Percentiles rank a stretch among this genome's conserved stretches.
These are phyloP conservation scores for Pongo pygmaeus DNA, from an alignment of 2,113 vertebrate species.

Conservation along the genomic window DNA sequence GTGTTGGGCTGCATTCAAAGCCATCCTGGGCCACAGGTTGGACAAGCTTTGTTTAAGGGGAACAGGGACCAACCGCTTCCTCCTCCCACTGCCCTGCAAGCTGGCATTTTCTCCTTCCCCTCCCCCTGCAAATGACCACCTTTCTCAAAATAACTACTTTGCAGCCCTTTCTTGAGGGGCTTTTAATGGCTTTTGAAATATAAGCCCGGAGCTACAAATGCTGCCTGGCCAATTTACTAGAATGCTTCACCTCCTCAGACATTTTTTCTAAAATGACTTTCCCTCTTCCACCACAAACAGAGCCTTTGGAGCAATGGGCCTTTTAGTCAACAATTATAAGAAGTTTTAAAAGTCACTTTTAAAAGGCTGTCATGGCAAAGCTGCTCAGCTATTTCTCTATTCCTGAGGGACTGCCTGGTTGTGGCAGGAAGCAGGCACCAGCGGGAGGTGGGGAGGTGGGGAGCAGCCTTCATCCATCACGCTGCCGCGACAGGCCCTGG, in stretches of 20 bases:
- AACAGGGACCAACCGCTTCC: accelerated
- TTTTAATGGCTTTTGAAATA: slow-evolving; percentile 49
- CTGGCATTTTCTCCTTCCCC: not conserved
- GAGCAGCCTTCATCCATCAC: slow-evolving; percentile 56
- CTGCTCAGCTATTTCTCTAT: slow-evolving; percentile 36
- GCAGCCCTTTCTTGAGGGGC: slow-evolving; percentile 27
- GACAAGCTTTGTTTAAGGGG: no score
- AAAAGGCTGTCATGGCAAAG: slow-evolving; percentile 51
- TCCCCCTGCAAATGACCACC: not conserved
- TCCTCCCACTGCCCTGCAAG: no score
- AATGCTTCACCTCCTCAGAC: slow-evolving; percentile 42
- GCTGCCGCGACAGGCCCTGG: not conserved
- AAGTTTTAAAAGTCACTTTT: slow-evolving; percentile 74
- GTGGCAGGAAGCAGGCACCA: not conserved
- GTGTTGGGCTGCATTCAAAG: no score
- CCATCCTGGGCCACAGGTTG: no score
- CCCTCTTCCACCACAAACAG: slow-evolving; percentile 36
- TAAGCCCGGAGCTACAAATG: slow-evolving; percentile 31
- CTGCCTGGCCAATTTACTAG: not conserved
- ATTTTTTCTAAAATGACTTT: slow-evolving; percentile 48
- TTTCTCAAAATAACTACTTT: slow-evolving; percentile 15
- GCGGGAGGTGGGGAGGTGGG: not conserved
- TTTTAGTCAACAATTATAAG: slow-evolving; percentile 72
- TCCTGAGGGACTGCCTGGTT: slow-evolving; percentile 26
- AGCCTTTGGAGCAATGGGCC: slow-evolving; percentile 49